These are phyloP conservation scores for Pseudobourletiella spinata DNA, from an alignment of 1,140 invertebrate species.

Conservation along the genomic window DNA sequence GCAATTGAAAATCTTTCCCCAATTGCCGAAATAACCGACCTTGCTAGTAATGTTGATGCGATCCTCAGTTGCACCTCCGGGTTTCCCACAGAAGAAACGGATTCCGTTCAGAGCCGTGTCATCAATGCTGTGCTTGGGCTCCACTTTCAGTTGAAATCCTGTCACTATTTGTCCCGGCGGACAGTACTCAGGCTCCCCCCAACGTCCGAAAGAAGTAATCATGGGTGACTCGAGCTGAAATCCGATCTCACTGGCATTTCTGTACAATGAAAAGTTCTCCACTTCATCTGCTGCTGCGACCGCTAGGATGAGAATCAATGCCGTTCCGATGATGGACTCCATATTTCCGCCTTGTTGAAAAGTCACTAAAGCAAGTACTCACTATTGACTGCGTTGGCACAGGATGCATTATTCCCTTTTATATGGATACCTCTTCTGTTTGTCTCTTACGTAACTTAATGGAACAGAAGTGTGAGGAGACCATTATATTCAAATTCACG, in stretches of 20 bases:
- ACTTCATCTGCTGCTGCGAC: neutral
- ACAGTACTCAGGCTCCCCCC: slow-evolving; percentile 13
- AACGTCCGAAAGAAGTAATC: slow-evolving; percentile 18
- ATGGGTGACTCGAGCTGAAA: slow-evolving; percentile 13
- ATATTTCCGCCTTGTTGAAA: too few species aligned
- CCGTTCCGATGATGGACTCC: too few species aligned
- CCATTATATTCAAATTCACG: too few species aligned
- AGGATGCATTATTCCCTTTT: too few species aligned
- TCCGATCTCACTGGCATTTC: neutral
- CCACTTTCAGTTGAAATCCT: slow-evolving; percentile 17
- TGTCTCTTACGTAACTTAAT: too few species aligned
- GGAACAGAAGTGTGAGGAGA: too few species aligned
- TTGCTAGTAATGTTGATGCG: slow-evolving; percentile 3
- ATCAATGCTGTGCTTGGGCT: slow-evolving; percentile 9
- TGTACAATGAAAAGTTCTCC: neutral
- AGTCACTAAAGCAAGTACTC: too few species aligned
- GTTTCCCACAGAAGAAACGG: slow-evolving; percentile 15
- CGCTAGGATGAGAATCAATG: neutral
- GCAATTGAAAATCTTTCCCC: slow-evolving; percentile 13
- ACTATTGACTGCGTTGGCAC: too few species aligned
- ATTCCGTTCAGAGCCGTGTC: slow-evolving; percentile 19
- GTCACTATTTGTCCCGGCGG: neutral
- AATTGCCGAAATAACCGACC: slow-evolving; percentile 18
- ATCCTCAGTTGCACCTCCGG: neutral
- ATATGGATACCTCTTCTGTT: too few species aligned